A percentile compares a stretch with the other conserved stretches of the same genome.
Evolutionary conservation across 2,113 vertebrate genomes (phyloP).

Genomic region (Canis aureus): DNA sequence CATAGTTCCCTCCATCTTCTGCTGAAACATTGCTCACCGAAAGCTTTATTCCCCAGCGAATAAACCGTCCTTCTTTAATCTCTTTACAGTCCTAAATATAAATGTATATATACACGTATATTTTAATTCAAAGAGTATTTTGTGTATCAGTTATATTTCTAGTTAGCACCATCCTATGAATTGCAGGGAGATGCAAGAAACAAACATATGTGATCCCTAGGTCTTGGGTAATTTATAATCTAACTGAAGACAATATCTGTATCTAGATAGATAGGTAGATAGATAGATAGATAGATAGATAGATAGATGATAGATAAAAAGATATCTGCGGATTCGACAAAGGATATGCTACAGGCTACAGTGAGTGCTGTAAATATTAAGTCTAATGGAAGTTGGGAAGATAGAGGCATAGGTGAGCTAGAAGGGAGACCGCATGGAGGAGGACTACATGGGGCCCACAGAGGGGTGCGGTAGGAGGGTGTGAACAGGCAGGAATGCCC

Average conservation of each 20-base stretch:
- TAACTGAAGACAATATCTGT: not conserved
- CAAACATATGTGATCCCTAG: not conserved
- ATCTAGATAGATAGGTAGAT: too few species aligned
- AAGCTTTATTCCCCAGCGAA: not conserved
- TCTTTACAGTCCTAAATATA: constrained; percentile 69
- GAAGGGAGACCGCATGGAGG: not conserved
- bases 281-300: too few species aligned
- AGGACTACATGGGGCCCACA: not conserved
- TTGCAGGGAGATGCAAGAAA: not conserved
- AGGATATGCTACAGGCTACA: not conserved
- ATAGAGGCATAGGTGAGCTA: not conserved
- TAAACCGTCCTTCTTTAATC: constrained; percentile 45
- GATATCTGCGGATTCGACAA: not conserved
- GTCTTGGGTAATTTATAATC: not conserved
- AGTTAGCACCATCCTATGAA: not conserved
- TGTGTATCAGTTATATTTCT: not conserved
- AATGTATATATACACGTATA: not conserved
- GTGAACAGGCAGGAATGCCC: not conserved
- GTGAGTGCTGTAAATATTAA: not conserved
- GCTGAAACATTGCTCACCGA: not conserved
- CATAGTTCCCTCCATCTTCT: constrained; percentile 67
- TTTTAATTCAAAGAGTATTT: not conserved
- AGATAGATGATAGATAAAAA: not conserved
- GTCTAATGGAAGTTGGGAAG: not conserved
- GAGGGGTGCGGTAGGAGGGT: not conserved